These are phyloP conservation scores for Gymnocypris eckloni DNA, from an alignment of 2,797 vertebrate genomes.

Conservation along the genomic window DNA sequence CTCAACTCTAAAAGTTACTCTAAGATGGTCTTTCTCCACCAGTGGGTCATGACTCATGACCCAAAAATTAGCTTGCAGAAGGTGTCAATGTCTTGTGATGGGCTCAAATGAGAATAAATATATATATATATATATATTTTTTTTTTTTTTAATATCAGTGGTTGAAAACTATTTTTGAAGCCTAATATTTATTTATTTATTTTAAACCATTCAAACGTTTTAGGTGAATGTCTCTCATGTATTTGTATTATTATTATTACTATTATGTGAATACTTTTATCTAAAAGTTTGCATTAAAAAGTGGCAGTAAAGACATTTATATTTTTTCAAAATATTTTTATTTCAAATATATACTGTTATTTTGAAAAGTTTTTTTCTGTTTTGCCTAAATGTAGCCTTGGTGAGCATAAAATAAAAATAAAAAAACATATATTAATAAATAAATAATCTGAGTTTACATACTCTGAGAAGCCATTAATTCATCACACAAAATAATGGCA, in stretches of 20 bases:
- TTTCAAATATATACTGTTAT: neutral
- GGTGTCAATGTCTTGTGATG: neutral
- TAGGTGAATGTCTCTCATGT: neutral
- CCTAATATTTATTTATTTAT: neutral
- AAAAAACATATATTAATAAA: too few species aligned
- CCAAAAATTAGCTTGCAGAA: neutral
- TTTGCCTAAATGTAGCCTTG: too few species aligned
- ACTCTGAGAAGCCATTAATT: neutral
- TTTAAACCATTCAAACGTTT: neutral
- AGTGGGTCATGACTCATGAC: neutral
- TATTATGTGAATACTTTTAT: neutral
- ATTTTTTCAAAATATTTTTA: neutral
- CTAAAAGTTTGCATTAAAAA: neutral
- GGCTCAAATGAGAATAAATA: neutral
- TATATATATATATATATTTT: too few species aligned
- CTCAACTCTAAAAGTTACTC: too few species aligned
- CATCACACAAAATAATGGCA: neutral
- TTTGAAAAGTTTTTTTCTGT: neutral
- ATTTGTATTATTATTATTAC: neutral
- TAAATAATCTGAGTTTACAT: neutral
- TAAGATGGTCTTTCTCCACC: neutral
- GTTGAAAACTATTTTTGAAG: too few species aligned
- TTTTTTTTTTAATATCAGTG: too few species aligned
- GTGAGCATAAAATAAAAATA: too few species aligned
- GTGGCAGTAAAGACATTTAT: neutral